Evolutionary conservation across 2,888 invertebrate species (phyloP), one percentile per base, ranked within the genome.

Genomic region (Hirudinaria manillensis): DNA sequence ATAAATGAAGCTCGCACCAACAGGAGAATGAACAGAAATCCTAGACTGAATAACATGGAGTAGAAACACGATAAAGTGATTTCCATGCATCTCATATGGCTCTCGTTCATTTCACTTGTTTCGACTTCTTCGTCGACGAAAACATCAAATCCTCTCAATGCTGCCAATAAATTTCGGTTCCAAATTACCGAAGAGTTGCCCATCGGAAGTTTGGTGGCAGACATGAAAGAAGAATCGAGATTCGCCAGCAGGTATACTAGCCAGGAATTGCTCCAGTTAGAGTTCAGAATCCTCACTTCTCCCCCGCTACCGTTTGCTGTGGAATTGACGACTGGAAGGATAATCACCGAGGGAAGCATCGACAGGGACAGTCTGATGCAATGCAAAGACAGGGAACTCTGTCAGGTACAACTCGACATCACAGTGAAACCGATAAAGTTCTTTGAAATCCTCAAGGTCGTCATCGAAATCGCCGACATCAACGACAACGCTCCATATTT

Each of bases 401-500:
- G 80, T 76, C 70, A 74, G 67, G 70, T 79, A 45, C 32, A 75
- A 32, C 76, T 80, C 4, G 78, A 79, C 66, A 74, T 79, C 29
- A 78, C 78, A 2, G 67, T 79, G 19, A 75, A 74, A 34, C 77
- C 77, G 3, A 4, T 61, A 21, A 24, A 71, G 71, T 77, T 75
- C 61, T 78, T 79, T 53, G 76, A 75, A 70, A 75, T 78, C 36
- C 76, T 80, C 61, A 78, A 79, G 61, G 77, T 78, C 21, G 75
- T 61, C 27, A 75, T 80, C 32, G 75, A 77, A 21, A 77, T 80
- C 19, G 19, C 61, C 6, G 80, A 80, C 67, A 72, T 78, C 67
- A 80, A 80, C 66, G 80, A 80, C 70, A 78, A 80, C 72, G 71
- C 56, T 66, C 80, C 80, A 7, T 38, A 77, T 36, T 80, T 79